Base-by-base conservation (phyloP, 2,113 vertebrate species). In the Gambusia holbrooki region DNA sequence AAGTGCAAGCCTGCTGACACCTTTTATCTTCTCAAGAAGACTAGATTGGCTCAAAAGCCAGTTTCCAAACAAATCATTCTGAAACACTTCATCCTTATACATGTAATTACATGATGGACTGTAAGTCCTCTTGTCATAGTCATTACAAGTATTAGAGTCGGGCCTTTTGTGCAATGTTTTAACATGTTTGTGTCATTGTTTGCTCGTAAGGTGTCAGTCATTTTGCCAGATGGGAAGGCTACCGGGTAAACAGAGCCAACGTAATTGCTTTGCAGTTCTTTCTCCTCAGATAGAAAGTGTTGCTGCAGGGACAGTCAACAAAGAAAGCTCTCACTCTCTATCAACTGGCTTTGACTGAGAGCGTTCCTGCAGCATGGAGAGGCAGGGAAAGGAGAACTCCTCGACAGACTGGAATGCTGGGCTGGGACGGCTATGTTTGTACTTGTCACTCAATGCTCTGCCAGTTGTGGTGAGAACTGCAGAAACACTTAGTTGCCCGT, bases 391-490 rank as follows among this genome's bases (percentile, higher is more conserved):
- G 68, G 42, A 45, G 68, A 76, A 65, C 86, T 80, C 74, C 81
- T 87, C 83, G 81, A 69, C 77, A 84, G 82, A 83, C 87, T 87
- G 84, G 86, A 83, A 84, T 85, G 87, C 84, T 76, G 86, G 84
- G 69, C 28, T 3, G 73, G 68, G 85, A 89, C 48, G 86, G 29
- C 84, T 74, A 74, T 93, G 80, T 94, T 94, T 93, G 93, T 91
- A 89, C 90, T 93, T 93, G 89, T 94, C 93, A 93, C 92, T 95
- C 92, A 89, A 61, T 87, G 54, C 78, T 33, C 84, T 82, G 84
- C 74, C 76, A 79, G 88, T 69, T 80, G 80, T 74, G 87, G 62
- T 62, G 74, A 87, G 90, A 81, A 87, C 84, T 93, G 94, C 94
- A 87, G 80, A 88, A 88, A 83, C 86, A 71, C 79, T 87, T 84